Conservation (phyloP, 2,888 invertebrate species). For the Ophion obscuratus region DNA sequence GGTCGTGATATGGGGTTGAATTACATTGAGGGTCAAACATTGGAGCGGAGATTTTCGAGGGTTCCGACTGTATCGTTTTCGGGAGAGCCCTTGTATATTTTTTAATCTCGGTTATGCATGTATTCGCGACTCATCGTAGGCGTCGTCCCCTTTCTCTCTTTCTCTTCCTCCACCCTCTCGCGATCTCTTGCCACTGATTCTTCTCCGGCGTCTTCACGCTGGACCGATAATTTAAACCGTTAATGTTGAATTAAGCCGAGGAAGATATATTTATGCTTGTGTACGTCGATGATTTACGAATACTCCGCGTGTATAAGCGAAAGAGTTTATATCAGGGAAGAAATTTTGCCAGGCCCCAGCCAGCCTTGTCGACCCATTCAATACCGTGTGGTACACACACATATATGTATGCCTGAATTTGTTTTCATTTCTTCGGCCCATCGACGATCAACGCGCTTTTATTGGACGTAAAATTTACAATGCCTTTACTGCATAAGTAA, state of each 20-base stretch:
- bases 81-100: conserved; percentile 39
- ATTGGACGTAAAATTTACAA: conserved; percentile 1
- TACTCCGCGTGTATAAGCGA: conserved; percentile 45
- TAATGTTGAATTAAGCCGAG: conserved; percentile 80
- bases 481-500: background rate
- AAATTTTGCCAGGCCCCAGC: conserved; percentile 41
- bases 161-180: conserved; percentile 57
- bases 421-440: conserved; percentile 1
- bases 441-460: conserved; percentile 6
- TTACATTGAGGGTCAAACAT: background rate
- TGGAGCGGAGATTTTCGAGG: background rate
- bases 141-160: conserved; percentile 31
- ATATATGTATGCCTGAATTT: background rate
- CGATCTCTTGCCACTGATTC: conserved; percentile 39
- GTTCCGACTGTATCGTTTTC: conserved; percentile 15
- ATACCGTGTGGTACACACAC: background rate
- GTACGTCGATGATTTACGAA: conserved; percentile 72
- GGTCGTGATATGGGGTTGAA: background rate
- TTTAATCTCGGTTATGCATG: conserved; percentile 39
- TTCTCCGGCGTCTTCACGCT: conserved; percentile 67
- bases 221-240: conserved; percentile 78
- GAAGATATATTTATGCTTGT: conserved; percentile 74
- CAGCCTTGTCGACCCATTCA: conserved; percentile 9
- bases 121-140: conserved; percentile 53
- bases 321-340: conserved; percentile 54